Conservation (phyloP, 2,113 vertebrate genomes). For the Odontesthes bonariensis region DNA sequence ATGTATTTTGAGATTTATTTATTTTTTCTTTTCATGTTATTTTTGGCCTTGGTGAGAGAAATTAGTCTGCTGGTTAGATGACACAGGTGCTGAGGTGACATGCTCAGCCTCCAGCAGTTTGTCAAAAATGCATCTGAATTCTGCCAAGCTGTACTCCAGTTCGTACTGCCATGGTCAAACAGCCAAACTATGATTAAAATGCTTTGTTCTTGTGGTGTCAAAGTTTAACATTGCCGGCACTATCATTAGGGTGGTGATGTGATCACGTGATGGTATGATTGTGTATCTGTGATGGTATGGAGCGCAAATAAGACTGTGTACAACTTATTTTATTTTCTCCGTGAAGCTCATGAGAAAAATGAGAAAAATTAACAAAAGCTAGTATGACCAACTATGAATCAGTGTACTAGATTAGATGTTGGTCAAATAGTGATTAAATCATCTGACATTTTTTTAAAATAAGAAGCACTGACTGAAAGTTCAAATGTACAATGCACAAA, state of each 20-base stretch:
- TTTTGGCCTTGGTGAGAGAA: not conserved
- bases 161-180: not conserved
- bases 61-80: not conserved
- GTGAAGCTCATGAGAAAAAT: not conserved
- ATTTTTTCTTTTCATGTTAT: not conserved
- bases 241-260: no score
- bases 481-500: not conserved
- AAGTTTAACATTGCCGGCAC: not conserved
- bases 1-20: not conserved
- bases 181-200: not conserved
- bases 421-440: no score
- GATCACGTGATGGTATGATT: no score
- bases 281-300: no score
- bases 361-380: not conserved
- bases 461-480: no score
- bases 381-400: no score
- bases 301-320: no score
- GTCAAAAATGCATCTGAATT: not conserved
- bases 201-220: not conserved
- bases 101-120: not conserved
- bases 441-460: no score
- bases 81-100: not conserved
- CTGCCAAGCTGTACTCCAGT: not conserved
- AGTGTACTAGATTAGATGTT: no score
- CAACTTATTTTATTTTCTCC: not conserved